Percentiles rank a stretch among this genome's conserved stretches.
These are phyloP conservation scores for Candidula unifasciata DNA, from an alignment of 2,888 invertebrate genomes.

Conservation along the genomic window DNA sequence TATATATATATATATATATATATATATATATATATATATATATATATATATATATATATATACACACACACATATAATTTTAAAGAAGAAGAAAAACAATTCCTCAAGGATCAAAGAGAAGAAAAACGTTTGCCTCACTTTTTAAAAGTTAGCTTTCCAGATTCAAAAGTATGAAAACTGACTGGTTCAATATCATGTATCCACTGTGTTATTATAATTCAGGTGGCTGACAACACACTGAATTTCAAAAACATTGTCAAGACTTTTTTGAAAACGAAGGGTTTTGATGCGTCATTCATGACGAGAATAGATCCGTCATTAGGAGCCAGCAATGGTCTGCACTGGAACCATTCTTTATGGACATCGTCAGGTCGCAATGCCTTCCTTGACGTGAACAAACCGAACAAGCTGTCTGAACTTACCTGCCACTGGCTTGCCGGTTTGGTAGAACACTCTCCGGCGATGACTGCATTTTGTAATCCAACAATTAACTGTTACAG, in stretches of 20 bases:
- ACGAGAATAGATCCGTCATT: conserved; percentile 16
- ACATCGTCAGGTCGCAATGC: conserved; percentile 41
- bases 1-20: too few relatives aligned
- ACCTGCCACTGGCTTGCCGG: conserved; percentile 54
- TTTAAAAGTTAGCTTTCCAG: too few relatives aligned
- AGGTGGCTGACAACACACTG: conserved; percentile 34
- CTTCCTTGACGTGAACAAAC: conserved; percentile 40
- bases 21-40: too few relatives aligned
- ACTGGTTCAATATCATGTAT: too few relatives aligned
- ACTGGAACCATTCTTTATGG: conserved; percentile 54
- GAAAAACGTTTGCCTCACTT: too few relatives aligned
- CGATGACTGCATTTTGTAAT: conserved; percentile 39
- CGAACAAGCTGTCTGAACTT: conserved; percentile 42
- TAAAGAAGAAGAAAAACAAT: too few relatives aligned
- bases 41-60: too few relatives aligned
- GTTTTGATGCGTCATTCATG: conserved; percentile 47
- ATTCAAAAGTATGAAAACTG: too few relatives aligned
- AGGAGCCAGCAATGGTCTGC: conserved; percentile 43
- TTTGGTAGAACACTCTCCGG: conserved; percentile 47
- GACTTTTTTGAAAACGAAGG: conserved; percentile 31
- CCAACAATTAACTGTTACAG: conserved; percentile 55
- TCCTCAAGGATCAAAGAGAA: too few relatives aligned
- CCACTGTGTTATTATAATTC: background rate
- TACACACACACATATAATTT: too few relatives aligned
- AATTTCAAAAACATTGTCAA: conserved; percentile 35